Base-by-base conservation (phyloP, 2,888 invertebrate genomes). In the Romanomermis culicivorax region DNA sequence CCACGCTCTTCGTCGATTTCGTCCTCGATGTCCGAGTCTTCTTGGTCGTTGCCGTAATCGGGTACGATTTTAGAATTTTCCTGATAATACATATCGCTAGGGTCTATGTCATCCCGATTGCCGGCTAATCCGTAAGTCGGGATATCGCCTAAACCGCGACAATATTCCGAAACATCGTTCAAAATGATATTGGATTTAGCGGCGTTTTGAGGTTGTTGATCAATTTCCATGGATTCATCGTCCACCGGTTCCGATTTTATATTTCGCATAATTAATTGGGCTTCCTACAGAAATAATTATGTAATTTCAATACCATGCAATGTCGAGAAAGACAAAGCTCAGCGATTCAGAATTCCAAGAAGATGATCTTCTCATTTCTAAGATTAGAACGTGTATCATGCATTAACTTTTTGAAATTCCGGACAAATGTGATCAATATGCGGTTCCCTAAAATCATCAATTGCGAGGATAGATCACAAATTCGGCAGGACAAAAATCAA, bases 161-260 rank as follows among this genome's bases (percentile, higher is more conserved):
- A 67, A 56, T 66, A 65, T 57, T 68, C 68, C 42, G 61, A 61
- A 3, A 65, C 66, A 1, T 65, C 58, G 51, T 68, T 65, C 54
- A 68, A 61, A 29, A 60, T 59, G 11, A 68, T 57, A 7, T 58
- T 59, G 2, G 17, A 57, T n/a, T 48, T 27, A 51, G 2, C 23
- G 17, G 51, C 20, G 2, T 51, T n/a, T 27, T 17, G n/a, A 24
- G n/a, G 3, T 7, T 20, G 17, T 11, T 48, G 7, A 26, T 51
- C 51, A n/a, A 7, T 26, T n/a, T 51, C 51, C 7, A n/a, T n/a
- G 24, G 4, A 11, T 17, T 56, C 56, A 2, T 57, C 59, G 2
- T 42, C 29, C 42, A 20, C 36, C 20, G 30, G 24, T 43, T n/a
- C n/a, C n/a, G n/a, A n/a, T n/a, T n/a, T n/a, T 51, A 23, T 7